phyloP scores from a whole-genome alignment of 1,140 invertebrate genomes.

The Zaprionus kolodkinae region DNA sequence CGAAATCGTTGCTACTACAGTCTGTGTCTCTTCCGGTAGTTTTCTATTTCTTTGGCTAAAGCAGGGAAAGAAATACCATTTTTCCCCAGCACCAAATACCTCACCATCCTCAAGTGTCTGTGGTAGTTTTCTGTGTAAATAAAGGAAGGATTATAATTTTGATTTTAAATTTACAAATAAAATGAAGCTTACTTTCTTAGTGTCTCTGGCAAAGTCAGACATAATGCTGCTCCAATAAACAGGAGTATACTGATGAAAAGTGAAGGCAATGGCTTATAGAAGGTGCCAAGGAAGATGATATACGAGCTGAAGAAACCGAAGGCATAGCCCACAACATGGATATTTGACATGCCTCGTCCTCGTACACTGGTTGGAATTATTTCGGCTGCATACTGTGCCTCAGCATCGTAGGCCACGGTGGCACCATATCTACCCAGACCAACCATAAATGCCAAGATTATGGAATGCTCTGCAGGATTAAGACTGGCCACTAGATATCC shows the following conservation, averaged over 20 bases:
- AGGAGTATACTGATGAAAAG: constrained; percentile 86
- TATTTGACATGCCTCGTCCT: constrained; percentile 85
- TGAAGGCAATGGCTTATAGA: constrained; percentile 85
- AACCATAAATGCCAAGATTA: constrained; percentile 71
- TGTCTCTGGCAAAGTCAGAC: constrained; percentile 87
- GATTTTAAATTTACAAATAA: no score
- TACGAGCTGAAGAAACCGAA: constrained; percentile 79
- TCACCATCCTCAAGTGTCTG: constrained; percentile 86
- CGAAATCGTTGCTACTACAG: constrained; percentile 16
- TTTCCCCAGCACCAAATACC: constrained; percentile 85
- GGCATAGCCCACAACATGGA: constrained; percentile 86
- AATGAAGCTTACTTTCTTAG: constrained; percentile 84
- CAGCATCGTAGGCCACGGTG: constrained; percentile 87
- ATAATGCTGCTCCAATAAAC: constrained; percentile 85
- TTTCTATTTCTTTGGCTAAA: constrained; percentile 19
- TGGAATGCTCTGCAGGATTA: constrained; percentile 49
- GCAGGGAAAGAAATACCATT: constrained; percentile 74
- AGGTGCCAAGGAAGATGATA: constrained; percentile 83
- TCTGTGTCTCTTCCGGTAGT: constrained; percentile 12
- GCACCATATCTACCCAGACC: constrained; percentile 87
- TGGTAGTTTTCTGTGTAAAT: constrained; percentile 83
- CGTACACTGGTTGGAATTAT: constrained; percentile 88
- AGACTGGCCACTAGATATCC: constrained; percentile 78
- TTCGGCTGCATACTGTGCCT: constrained; percentile 88
- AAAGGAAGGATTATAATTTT: no score